Base-by-base conservation (phyloP, 2,113 vertebrate genomes). In the Trogon melanurus region DNA sequence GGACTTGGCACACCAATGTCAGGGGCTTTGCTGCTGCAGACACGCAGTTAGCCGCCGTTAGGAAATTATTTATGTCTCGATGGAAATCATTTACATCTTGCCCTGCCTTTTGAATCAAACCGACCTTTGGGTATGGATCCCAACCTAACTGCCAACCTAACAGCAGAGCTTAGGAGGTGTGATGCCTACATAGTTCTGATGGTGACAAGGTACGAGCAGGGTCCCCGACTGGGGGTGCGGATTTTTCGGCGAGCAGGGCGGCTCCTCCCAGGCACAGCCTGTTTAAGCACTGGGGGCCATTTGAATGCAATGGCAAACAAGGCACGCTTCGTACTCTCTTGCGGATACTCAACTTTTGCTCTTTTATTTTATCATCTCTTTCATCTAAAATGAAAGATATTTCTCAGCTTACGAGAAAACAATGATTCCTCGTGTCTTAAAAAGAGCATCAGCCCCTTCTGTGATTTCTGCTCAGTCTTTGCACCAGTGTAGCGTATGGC, bases 331-430 rank as follows among this genome's bases (percentile, higher is more conserved):
- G 0, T 71, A 0, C 36, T 89, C 76, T 44, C 72, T 3, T 11
- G 73, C 56, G 79, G 34, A 26, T 60, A 8, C 79, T 91, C 91
- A 62, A 17, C 72, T 93, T 83, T 11, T 34, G 30, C 41, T 84
- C 88, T 71, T 71, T 71, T 54, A 30, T 88, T 91, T 65, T 84
- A 56, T 79, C 70, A 22, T 38, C 26, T 61, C 92, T 89, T 95
- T 64, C 47, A 89, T 89, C 72, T 78, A 18, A 87, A 94, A 91
- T 73, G 79, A 88, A 93, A 88, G 92, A 8, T 72, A n/a, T 17
- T 88, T 65, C 74, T 73, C 41, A 4, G 38, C 66, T 93, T 74
- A 38, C 60, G 70, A 89, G 76, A 67, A 96, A 92, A 78, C 72
- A 90, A 7, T 88, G 84, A 78, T 86, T 95, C 73, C 34, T 82